These are phyloP conservation scores for Trissonchulus sp. DNA, from an alignment of 2,888 invertebrate genomes.

Conservation along the genomic window DNA sequence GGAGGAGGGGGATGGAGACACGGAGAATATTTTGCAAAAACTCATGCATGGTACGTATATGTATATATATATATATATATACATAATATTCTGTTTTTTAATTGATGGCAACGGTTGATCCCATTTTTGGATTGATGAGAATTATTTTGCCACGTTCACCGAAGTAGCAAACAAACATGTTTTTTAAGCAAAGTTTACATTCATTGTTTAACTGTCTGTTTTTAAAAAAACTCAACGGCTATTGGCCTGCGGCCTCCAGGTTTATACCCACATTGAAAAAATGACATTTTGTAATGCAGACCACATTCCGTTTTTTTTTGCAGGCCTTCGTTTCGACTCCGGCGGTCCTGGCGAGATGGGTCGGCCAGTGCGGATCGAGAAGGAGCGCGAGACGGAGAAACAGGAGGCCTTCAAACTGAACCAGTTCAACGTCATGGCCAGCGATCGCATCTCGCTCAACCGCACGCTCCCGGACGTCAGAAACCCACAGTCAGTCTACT, in stretches of 20 bases:
- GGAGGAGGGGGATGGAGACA: neutral
- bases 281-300: too few species aligned
- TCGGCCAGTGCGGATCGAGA: constrained; percentile 43
- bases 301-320: too few species aligned
- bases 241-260: too few species aligned
- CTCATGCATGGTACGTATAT: neutral
- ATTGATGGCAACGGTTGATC: too few species aligned
- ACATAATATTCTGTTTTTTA: too few species aligned
- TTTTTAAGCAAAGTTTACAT: too few species aligned
- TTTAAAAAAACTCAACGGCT: too few species aligned
- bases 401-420: constrained; percentile 59
- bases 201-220: too few species aligned
- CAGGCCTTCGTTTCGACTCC: constrained; percentile 35
- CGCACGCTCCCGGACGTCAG: constrained; percentile 87
- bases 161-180: too few species aligned
- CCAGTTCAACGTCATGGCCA: constrained; percentile 95
- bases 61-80: neutral
- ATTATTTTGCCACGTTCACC: too few species aligned
- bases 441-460: constrained; percentile 93
- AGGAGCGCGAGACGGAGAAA: constrained; percentile 39
- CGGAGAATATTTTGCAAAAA: neutral
- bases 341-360: constrained; percentile 45
- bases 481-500: constrained; percentile 37
- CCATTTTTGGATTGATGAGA: too few species aligned
- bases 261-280: too few species aligned